A percentile compares a stretch with the other conserved stretches of the same genome.
Evolutionary conservation across 2,888 invertebrate species (phyloP).

Genomic region (Acanthoscelides obtectus): DNA sequence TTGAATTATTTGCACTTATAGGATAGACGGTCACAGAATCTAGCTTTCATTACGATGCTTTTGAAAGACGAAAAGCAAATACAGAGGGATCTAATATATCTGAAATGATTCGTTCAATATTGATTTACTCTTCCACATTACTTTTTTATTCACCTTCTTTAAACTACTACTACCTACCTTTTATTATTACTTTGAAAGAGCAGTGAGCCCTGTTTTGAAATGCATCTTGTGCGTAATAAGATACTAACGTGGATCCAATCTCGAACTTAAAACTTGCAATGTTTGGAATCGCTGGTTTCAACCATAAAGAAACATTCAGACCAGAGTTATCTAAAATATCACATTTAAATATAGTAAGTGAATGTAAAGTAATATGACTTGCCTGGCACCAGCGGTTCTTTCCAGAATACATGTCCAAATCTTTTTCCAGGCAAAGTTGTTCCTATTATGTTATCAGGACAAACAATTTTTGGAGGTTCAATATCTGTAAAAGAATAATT

Average conservation of each 20-base stretch:
- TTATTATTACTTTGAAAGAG: slow-evolving; percentile 54
- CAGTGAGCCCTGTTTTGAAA: slow-evolving; percentile 59
- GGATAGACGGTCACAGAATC: too few species aligned
- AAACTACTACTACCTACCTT: slow-evolving; percentile 41
- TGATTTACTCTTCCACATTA: too few species aligned
- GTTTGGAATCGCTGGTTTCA: slow-evolving; percentile 53
- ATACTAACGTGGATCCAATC: slow-evolving; percentile 56
- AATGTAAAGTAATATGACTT: slow-evolving; percentile 6
- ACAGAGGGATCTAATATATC: too few species aligned
- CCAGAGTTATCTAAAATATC: slow-evolving; percentile 55
- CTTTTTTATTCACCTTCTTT: not conserved
- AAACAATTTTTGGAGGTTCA: slow-evolving; percentile 54
- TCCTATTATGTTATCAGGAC: slow-evolving; percentile 52
- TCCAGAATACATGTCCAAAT: slow-evolving; percentile 53
- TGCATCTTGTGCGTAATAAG: slow-evolving; percentile 59
- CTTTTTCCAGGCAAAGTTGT: slow-evolving; percentile 49
- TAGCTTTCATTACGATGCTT: too few species aligned
- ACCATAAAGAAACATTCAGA: slow-evolving; percentile 52
- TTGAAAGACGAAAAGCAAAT: too few species aligned
- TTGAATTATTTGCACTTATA: too few species aligned
- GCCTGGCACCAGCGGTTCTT: slow-evolving; percentile 43
- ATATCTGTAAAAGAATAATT: slow-evolving; percentile 47
- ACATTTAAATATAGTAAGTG: not conserved
- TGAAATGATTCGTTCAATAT: too few species aligned
- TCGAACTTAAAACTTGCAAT: slow-evolving; percentile 49